Evolutionary conservation across 2,888 invertebrate genomes (phyloP), one percentile per base, ranked within the genome.

Genomic region (Meteorus cinctellus): DNA sequence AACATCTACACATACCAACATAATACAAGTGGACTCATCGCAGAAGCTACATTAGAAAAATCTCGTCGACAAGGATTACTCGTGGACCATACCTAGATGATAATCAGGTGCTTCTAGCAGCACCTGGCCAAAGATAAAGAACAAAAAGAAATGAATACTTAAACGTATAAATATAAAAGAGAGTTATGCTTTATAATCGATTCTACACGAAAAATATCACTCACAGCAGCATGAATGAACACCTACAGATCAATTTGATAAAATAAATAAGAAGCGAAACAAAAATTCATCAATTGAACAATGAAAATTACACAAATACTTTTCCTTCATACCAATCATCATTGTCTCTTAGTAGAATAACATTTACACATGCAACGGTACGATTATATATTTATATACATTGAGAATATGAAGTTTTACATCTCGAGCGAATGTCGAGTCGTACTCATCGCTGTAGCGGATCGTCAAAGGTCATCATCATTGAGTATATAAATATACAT

Each of bases 381-480:
- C 8, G 0, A 24, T 19, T 12, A 31, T 63, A 16, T 29, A 36
- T n/a, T 36, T 12, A 36, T 16, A 19, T 65, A 36, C 16, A 36
- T 36, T 36, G n/a, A 41, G 10, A 34, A n/a, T 19, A 55, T 19
- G 8, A 55, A 55, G 55, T 55, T 65, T 65, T 34, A 36, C 36
- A n/a, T 65, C 36, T 65, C 36, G 34, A 24, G 65, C 74, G 74
- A 74, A 75, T 75, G 75, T 75, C 75, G 71, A 65, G 27, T 41
- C 59, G 48, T 68, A 72, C 75, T 67, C 55, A 69, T 68, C 68
- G 45, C 36, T 71, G 34, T 66, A 69, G 63, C 72, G 72, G 76
- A 76, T 76, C 72, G 67, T 73, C 76, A 76, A 73, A 76, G 76
- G 76, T 76, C 76, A 76, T 76, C 45, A 19, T 62, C 27, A 65